phyloP scores from a whole-genome alignment of 2,888 invertebrate genomes.

The Carabus problematicus region DNA sequence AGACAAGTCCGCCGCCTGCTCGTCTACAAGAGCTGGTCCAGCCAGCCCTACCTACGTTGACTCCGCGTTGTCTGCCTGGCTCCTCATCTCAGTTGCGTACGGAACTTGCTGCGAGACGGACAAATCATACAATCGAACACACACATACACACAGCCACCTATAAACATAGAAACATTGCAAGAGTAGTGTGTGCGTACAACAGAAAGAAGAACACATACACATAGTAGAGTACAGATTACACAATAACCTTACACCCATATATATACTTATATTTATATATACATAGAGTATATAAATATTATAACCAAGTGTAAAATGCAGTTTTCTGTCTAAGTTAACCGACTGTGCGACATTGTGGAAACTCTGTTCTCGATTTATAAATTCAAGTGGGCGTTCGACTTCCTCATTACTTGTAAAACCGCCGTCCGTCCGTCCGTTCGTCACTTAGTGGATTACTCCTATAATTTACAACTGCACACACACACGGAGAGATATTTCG shows the following conservation, averaged over 20 bases:
- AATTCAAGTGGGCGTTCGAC: constrained; percentile 27
- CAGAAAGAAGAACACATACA: too few species aligned
- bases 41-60: constrained; percentile 29
- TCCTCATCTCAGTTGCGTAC: constrained; percentile 22
- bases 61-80: constrained; percentile 37
- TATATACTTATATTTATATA: too few species aligned
- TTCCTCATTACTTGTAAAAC: constrained; percentile 20
- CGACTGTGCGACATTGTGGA: constrained; percentile 16
- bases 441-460: too few species aligned
- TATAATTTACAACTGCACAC: neutral
- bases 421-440: neutral
- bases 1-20: constrained; percentile 26
- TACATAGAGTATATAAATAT: too few species aligned
- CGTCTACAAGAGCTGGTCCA: constrained; percentile 30
- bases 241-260: too few species aligned
- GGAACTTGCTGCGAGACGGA: constrained; percentile 4
- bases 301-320: too few species aligned
- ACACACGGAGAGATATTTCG: constrained; percentile 23
- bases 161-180: too few species aligned
- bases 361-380: constrained; percentile 25
- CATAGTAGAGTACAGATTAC: too few species aligned
- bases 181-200: too few species aligned
- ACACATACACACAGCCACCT: neutral
- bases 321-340: too few species aligned
- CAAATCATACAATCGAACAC: constrained; percentile 14